These are phyloP conservation scores for Cardiocondyla obscurior DNA, from an alignment of 1,140 invertebrate species.

Conservation along the genomic window DNA sequence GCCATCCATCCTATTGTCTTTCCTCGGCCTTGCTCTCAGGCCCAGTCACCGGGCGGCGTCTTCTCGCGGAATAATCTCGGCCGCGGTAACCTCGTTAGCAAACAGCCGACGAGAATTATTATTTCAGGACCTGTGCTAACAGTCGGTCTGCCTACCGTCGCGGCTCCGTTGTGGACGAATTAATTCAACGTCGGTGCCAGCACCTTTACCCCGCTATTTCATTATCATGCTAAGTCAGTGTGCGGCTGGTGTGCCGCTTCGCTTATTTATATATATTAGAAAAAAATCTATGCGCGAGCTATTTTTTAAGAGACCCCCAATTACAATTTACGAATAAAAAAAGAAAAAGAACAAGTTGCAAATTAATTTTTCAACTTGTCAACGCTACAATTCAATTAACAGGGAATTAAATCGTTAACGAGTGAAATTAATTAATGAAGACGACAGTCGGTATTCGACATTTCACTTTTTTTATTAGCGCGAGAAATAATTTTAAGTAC, in stretches of 20 bases:
- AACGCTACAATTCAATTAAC: background rate
- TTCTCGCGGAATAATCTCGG: constrained; percentile 63
- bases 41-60: background rate
- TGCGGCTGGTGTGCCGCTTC: constrained; percentile 14
- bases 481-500: constrained; percentile 42
- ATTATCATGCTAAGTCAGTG: constrained; percentile 68
- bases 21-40: background rate
- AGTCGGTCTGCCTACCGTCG: constrained; percentile 53
- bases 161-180: constrained; percentile 67
- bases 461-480: no score
- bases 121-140: constrained; percentile 70
- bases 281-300: no score
- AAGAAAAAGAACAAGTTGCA: no score
- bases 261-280: constrained; percentile 49
- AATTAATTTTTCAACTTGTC: background rate
- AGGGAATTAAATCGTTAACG: no score
- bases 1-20: constrained; percentile 41
- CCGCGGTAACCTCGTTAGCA: constrained; percentile 72
- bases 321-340: no score
- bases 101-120: constrained; percentile 75
- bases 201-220: constrained; percentile 56
- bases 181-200: constrained; percentile 67
- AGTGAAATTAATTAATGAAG: no score
- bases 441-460: background rate
- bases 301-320: no score